A percentile compares a stretch with the other conserved stretches of the same genome.
Conservation (phyloP, 2,113 vertebrate species). For the human region DNA sequence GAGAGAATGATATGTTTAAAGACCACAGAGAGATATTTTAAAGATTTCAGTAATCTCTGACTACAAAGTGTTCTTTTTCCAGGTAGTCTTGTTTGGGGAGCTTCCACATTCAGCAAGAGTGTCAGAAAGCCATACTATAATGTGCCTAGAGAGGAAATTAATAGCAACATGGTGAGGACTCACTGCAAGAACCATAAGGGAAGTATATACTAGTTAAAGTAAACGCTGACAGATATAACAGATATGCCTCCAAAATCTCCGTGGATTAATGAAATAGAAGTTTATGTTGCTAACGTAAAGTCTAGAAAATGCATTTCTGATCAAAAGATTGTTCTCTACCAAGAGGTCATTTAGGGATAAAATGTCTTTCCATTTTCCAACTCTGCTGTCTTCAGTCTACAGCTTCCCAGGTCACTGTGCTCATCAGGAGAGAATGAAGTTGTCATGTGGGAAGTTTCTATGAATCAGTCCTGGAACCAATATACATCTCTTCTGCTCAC, state of each 20-base stretch:
- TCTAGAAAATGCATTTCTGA: neutral
- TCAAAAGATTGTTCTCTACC: neutral
- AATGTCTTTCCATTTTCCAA: neutral
- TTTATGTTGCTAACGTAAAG: neutral
- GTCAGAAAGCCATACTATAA: neutral
- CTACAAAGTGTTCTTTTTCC: neutral
- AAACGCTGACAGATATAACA: neutral
- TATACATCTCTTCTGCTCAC: neutral
- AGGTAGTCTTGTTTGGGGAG: neutral
- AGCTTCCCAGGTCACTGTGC: neutral
- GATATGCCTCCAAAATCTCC: neutral
- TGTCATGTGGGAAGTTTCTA: neutral
- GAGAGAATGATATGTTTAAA: neutral
- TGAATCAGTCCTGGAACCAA: neutral
- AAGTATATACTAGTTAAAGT: neutral
- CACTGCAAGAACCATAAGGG: neutral
- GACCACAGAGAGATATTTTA: neutral
- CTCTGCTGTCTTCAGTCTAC: neutral
- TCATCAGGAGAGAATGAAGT: neutral
- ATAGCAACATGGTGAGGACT: fast-evolving
- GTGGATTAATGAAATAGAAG: neutral
- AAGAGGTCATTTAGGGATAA: neutral
- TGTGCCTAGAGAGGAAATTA: neutral
- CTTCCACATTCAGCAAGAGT: neutral
- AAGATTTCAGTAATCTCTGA: neutral